Base-by-base conservation (phyloP, 2,888 invertebrate genomes). In the Cantharis flavilabris region DNA sequence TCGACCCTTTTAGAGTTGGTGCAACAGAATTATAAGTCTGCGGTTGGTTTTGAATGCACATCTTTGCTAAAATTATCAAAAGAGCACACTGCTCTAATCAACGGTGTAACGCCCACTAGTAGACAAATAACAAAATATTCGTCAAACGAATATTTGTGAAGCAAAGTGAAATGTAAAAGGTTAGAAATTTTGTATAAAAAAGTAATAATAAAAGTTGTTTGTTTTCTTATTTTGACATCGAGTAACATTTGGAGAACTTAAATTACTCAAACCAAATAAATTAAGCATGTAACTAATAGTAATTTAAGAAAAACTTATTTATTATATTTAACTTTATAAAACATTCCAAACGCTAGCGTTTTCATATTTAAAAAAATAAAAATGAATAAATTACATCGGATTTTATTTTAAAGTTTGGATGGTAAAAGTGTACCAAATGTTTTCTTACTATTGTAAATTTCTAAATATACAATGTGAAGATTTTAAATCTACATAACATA, bases 61-160 rank as follows among this genome's bases (percentile, higher is more conserved):
- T 90, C 90, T 82, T 85, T 92, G 73, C 84, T 88, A 30, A 88
- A 86, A 79, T 86, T 92, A 80, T 90, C 90, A 65, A 89, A 90
- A 83, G 91, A 92, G 84, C 91, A 90, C 86, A 90, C 91, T 0
- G 90, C 89, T 73, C 87, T 91, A 20, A 86, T 89, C 13, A 90
- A 90, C 82, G 89, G 89, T 33, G 87, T 89, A 72, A 90, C 91
- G 72, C 90, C 91, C 83, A 91, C 91, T 81, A 91, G 90, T 86
- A 89, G 89, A 75, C 91, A 91, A 76, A 91, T 93, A 88, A 91
- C 92, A 81, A 93, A 93, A 89, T 94, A 94, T 86, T 92, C 93
- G 30, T 92, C 92, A 82, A 92, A 90, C 71, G 92, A 92, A 88
- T 93, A 92, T 87, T 90, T 91, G 88, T 91, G 90, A 90, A 87